phyloP scores from a whole-genome alignment of 2,888 invertebrate genomes.

The Chrysotoxum bicinctum region DNA sequence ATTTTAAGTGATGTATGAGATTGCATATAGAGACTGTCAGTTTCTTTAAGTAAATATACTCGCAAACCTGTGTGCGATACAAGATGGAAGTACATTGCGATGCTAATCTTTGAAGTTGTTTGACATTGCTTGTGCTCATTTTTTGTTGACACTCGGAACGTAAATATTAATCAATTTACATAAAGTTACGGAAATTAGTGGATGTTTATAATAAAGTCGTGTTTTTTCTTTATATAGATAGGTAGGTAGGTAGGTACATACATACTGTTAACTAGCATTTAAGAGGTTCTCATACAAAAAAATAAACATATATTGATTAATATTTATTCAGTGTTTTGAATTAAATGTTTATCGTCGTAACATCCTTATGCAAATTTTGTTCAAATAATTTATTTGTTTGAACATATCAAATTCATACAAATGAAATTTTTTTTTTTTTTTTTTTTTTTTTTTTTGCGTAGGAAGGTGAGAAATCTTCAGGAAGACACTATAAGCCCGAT shows the following conservation, averaged over 20 bases:
- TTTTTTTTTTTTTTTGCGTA: too few species aligned
- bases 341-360: not conserved
- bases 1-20: constrained; percentile 24
- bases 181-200: not conserved
- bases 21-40: not conserved
- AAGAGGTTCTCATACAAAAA: not conserved
- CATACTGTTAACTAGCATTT: not conserved
- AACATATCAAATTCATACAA: too few species aligned
- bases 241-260: not conserved
- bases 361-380: not conserved
- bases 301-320: not conserved
- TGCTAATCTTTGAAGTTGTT: constrained; percentile 13
- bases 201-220: not conserved
- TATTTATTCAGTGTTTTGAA: not conserved
- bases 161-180: constrained; percentile 18
- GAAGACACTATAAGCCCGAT: too few species aligned
- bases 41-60: constrained; percentile 4
- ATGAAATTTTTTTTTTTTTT: too few species aligned
- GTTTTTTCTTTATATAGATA: not conserved
- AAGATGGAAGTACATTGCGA: not conserved
- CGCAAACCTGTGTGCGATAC: not conserved
- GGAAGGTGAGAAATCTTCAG: too few species aligned
- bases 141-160: not conserved
- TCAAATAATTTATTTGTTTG: not conserved
- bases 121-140: not conserved